A percentile compares a stretch with the other conserved stretches of the same genome.
These are phyloP conservation scores for Gila orcuttii DNA, from an alignment of 2,113 vertebrate genomes.

Conservation along the genomic window DNA sequence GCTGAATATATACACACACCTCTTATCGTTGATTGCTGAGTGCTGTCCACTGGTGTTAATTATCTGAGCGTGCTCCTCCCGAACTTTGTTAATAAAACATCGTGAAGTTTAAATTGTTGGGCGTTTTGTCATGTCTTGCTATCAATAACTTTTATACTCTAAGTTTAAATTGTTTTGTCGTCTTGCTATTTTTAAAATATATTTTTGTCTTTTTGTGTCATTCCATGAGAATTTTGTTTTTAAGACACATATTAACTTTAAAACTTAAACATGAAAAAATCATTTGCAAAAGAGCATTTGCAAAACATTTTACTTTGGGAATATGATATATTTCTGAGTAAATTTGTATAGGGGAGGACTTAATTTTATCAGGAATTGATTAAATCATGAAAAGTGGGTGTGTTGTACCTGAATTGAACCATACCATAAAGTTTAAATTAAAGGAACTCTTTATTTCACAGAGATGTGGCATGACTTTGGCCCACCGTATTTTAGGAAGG, in stretches of 20 bases:
- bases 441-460: neutral
- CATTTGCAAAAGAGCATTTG: neutral
- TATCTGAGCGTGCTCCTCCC: no score
- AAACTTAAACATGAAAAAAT: neutral
- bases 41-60: no score
- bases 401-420: neutral
- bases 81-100: no score
- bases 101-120: neutral
- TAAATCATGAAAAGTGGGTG: neutral
- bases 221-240: neutral
- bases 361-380: neutral
- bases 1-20: no score
- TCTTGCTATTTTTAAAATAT: neutral
- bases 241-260: neutral
- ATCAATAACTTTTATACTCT: no score
- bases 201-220: neutral
- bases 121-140: neutral
- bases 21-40: no score
- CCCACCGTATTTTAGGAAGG: neutral
- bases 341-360: neutral
- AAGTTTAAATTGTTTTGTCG: no score
- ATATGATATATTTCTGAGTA: neutral
- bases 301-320: neutral
- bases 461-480: neutral
- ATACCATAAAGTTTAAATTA: neutral